These are phyloP conservation scores for Scleropages formosus DNA, from an alignment of 2,797 vertebrate species.

Conservation along the genomic window DNA sequence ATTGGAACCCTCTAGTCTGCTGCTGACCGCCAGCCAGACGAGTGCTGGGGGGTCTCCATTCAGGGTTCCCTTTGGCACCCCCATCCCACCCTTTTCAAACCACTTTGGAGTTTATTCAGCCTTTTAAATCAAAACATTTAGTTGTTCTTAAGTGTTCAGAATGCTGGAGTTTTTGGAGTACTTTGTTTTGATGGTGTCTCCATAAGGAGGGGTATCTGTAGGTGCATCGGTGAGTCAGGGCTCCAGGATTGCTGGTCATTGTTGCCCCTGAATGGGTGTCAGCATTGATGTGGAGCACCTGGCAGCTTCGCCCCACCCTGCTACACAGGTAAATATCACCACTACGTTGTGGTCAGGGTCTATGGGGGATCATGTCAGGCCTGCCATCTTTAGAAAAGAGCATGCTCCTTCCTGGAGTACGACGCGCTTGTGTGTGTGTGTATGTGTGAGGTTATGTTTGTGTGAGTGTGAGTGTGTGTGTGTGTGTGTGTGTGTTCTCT, in stretches of 20 bases:
- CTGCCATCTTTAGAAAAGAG: constrained; percentile 33
- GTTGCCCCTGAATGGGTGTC: constrained; percentile 45
- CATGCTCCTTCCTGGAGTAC: constrained; percentile 28
- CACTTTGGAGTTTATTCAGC: constrained; percentile 19
- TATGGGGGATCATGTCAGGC: constrained; percentile 31
- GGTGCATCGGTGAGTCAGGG: constrained; percentile 49
- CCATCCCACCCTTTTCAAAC: not conserved
- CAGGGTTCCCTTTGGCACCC: not conserved
- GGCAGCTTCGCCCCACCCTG: constrained; percentile 40
- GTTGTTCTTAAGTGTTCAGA: not conserved
- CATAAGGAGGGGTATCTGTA: constrained; percentile 29
- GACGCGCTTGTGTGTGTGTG: constrained; percentile 30
- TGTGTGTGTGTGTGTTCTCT: constrained; percentile 27
- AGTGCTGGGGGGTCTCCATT: constrained; percentile 34
- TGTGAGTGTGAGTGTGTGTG: constrained; percentile 5
- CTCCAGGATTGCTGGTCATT: constrained; percentile 41
- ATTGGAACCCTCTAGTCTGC: constrained; percentile 57
- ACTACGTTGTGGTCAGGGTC: not conserved
- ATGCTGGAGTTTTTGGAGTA: not conserved
- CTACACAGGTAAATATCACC: constrained; percentile 21
- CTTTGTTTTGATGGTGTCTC: constrained; percentile 15
- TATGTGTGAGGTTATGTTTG: constrained; percentile 24
- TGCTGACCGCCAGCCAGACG: constrained; percentile 49
- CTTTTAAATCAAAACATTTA: constrained; percentile 10
- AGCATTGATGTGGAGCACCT: constrained; percentile 64